Conservation (phyloP, 1,140 invertebrate species). For the Drosophila kohkoa region DNA sequence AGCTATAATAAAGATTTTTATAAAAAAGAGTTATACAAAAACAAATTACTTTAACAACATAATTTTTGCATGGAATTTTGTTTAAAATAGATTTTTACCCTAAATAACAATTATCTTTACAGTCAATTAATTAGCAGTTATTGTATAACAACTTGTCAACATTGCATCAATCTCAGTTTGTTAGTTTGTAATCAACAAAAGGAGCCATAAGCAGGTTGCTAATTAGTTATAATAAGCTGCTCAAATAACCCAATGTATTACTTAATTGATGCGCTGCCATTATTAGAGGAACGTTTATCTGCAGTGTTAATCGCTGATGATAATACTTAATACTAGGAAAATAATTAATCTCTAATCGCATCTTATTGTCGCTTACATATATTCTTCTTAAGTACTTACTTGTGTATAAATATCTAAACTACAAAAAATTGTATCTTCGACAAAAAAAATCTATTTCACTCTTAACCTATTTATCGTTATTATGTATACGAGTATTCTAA, state of each 20-base stretch:
- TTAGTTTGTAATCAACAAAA: constrained; percentile 83
- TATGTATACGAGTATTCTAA: too few relatives aligned
- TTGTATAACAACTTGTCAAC: background rate
- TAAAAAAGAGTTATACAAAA: constrained; percentile 73
- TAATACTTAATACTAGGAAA: too few relatives aligned
- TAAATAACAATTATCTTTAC: constrained; percentile 14
- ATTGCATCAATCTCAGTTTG: constrained; percentile 25
- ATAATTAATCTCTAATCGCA: too few relatives aligned
- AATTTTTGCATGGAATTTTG: constrained; percentile 35
- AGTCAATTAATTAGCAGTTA: constrained; percentile 5
- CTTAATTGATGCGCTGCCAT: background rate
- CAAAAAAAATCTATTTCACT: too few relatives aligned
- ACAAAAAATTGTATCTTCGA: too few relatives aligned
- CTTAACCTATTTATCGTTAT: too few relatives aligned
- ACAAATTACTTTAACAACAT: constrained; percentile 70
- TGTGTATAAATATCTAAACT: too few relatives aligned
- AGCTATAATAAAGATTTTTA: constrained; percentile 76
- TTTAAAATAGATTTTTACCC: background rate
- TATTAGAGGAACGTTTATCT: background rate
- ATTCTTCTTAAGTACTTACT: too few relatives aligned
- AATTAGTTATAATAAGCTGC: constrained; percentile 15
- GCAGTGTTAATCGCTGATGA: too few relatives aligned
- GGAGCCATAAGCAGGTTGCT: constrained; percentile 56
- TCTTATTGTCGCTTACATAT: too few relatives aligned
- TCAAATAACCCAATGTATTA: background rate